Conservation (phyloP, 1,140 invertebrate species). For the Vanessa tameamea region DNA sequence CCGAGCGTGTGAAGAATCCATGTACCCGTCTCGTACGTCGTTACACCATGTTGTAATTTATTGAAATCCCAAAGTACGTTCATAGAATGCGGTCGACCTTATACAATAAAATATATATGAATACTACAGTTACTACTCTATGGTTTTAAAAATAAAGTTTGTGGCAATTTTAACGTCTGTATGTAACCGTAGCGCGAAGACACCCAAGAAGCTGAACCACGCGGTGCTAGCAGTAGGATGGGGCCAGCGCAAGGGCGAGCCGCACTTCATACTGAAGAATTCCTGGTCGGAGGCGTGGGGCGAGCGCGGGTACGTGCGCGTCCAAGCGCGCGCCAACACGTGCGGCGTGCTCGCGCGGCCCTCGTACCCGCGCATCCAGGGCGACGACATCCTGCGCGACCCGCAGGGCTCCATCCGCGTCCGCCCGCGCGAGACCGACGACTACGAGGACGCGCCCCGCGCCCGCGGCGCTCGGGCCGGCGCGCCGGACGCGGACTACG, state of each 20-base stretch:
- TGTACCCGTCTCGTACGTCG: no score
- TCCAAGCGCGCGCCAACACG: slow-evolving; percentile 59
- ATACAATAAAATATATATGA: no score
- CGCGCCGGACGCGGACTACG: no score
- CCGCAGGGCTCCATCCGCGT: slow-evolving; percentile 1
- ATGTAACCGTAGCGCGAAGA: slow-evolving; percentile 35
- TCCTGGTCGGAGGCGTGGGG: slow-evolving; percentile 62
- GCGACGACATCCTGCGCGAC: slow-evolving; percentile 44
- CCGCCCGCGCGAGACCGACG: slow-evolving; percentile 18
- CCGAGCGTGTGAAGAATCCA: no score
- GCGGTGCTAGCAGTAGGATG: slow-evolving; percentile 67
- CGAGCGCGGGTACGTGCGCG: slow-evolving; percentile 54
- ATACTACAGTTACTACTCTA: no score
- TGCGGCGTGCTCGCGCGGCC: slow-evolving; percentile 60
- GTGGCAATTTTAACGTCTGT: no score
- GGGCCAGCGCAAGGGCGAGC: slow-evolving; percentile 46
- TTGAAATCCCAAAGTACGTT: no score
- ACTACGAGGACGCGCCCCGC: not conserved
- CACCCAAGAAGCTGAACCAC: slow-evolving; percentile 48
- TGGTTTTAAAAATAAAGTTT: no score
- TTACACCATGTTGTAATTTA: no score
- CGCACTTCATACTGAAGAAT: slow-evolving; percentile 66
- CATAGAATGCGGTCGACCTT: no score
- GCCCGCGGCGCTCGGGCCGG: not conserved
- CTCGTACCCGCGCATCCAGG: slow-evolving; percentile 55